Percentiles rank a stretch among this genome's conserved stretches.
These are phyloP conservation scores for Parochlus steinenii DNA, from an alignment of 2,888 invertebrate genomes.

Conservation along the genomic window DNA sequence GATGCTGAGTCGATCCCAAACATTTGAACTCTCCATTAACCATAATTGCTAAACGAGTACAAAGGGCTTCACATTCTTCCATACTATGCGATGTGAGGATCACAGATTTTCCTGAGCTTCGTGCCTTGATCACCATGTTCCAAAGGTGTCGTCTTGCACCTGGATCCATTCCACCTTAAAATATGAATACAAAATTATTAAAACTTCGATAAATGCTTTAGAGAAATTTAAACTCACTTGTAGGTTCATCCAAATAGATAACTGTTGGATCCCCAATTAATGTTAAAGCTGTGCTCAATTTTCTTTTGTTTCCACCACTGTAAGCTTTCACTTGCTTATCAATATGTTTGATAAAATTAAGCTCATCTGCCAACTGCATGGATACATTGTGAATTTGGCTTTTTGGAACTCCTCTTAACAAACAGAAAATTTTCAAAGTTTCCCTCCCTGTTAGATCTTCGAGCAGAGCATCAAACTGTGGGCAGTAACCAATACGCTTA, in stretches of 20 bases:
- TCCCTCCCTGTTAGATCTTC: slow-evolving; percentile 54
- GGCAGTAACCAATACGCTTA: slow-evolving; percentile 51
- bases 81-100: slow-evolving; percentile 74
- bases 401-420: slow-evolving; percentile 40
- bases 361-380: slow-evolving; percentile 33
- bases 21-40: slow-evolving; percentile 61
- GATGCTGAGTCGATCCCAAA: slow-evolving; percentile 55
- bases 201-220: neutral
- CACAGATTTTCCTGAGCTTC: slow-evolving; percentile 55
- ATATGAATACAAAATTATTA: neutral
- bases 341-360: slow-evolving; percentile 43
- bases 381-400: slow-evolving; percentile 25
- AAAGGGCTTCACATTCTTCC: slow-evolving; percentile 73
- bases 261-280: slow-evolving; percentile 51
- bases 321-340: slow-evolving; percentile 42
- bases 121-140: slow-evolving; percentile 51
- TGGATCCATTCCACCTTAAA: slow-evolving; percentile 43
- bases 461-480: slow-evolving; percentile 57
- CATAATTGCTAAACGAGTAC: slow-evolving; percentile 67
- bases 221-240: slow-evolving; percentile 9
- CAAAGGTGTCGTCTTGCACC: slow-evolving; percentile 66
- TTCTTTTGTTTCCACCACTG: slow-evolving; percentile 62
- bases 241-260: slow-evolving; percentile 32
- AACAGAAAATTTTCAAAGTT: slow-evolving; percentile 44
- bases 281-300: slow-evolving; percentile 53